These are phyloP conservation scores for Choristoneura fumiferana DNA, from an alignment of 1,140 invertebrate species.

Conservation along the genomic window DNA sequence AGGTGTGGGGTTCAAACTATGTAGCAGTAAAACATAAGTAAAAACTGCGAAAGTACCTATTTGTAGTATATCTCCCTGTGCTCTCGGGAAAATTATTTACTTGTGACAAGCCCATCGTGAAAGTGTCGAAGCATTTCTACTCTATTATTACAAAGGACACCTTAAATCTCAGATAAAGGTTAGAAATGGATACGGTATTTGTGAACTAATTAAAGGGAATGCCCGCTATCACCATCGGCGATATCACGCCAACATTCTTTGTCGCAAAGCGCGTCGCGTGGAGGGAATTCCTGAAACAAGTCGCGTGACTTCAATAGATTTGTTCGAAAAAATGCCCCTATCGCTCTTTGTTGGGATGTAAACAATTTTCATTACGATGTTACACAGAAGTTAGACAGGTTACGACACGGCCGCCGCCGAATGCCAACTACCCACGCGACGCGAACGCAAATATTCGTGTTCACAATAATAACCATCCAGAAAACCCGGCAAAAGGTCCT, in stretches of 20 bases:
- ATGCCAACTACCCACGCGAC: neutral
- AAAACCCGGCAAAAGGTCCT: neutral
- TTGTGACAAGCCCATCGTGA: too few relatives aligned
- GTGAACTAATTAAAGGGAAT: constrained; percentile 3
- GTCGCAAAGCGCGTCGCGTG: neutral
- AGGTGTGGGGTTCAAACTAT: too few relatives aligned
- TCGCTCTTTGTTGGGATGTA: constrained; percentile 31
- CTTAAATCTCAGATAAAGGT: neutral
- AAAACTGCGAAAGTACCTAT: too few relatives aligned
- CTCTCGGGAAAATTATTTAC: too few relatives aligned
- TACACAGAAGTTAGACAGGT: constrained; percentile 47
- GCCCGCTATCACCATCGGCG: neutral
- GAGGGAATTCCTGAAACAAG: constrained; percentile 3
- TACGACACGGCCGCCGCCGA: constrained; percentile 40
- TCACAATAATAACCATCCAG: neutral
- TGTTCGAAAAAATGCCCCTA: constrained; percentile 21
- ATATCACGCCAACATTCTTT: constrained; percentile 1
- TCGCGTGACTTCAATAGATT: constrained; percentile 38
- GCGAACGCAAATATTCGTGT: constrained; percentile 15
- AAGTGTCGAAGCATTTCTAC: too few relatives aligned
- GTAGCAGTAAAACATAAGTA: too few relatives aligned
- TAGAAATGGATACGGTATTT: neutral
- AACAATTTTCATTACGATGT: constrained; percentile 57
- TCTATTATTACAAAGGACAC: too few relatives aligned
- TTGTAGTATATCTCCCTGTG: too few relatives aligned